Evolutionary conservation across 2,888 invertebrate species (phyloP), one percentile per base, ranked within the genome.

Genomic region (Matsumyia berberina): DNA sequence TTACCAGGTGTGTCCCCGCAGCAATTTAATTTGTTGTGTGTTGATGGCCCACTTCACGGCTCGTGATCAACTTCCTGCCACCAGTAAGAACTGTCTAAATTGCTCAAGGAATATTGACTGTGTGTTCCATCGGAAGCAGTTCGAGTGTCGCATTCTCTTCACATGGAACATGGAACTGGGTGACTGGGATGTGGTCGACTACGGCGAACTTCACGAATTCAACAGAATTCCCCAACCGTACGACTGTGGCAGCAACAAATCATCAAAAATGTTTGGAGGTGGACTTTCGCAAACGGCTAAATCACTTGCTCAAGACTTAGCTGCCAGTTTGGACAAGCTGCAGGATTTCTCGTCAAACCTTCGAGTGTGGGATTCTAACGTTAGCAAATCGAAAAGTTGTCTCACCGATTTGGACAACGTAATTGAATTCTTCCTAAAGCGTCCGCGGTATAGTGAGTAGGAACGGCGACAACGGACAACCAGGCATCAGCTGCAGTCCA

Each of bases 11-110:
- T 92, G 92, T 55, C 91, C 92, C 0, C 86, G 90, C 1, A 91
- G 91, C 37, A 89, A 90, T 42, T 89, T 89, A 0, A 88, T 92
- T 15, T 89, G 89, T 49, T 91, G 90, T n/a, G 87, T 91, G 55
- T 79, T 92, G 33, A 90, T 91, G 90, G 91, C 91, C 0, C 91
- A 92, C 72, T 92, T 92, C 67, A 90, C 91, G 7, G 92, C 92
- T 0, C 89, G 91, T 29, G 92, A 92, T 87, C 90, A 91, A 69
- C 87, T 89, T 19, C 88, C 89, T 0, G 86, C 87, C 7, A 73
- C 88, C 7, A 86, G 88, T 5, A 88, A 88, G 2, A 90, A 89
- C 72, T 92, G 92, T 66, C 67, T 90, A 29, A 90, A 91, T 64
- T 92, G 92, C 86, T 88, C 89, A 7, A 88, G 90, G 1, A 88